phyloP scores from a whole-genome alignment of 2,113 vertebrate species.

The Bungarus multicinctus region DNA sequence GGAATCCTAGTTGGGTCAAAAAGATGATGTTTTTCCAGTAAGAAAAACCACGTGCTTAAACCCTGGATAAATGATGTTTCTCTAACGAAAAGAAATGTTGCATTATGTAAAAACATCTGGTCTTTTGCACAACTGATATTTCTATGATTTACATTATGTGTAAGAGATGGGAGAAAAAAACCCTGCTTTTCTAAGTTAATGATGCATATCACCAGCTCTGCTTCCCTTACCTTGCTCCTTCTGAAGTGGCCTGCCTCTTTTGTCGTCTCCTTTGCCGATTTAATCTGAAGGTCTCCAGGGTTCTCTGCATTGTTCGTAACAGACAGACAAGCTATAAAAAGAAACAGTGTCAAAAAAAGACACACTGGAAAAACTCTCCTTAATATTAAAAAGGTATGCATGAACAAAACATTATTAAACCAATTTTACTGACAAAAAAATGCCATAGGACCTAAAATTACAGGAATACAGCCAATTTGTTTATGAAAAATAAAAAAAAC shows the following conservation, averaged over 20 bases:
- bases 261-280: slow-evolving; percentile 42
- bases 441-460: neutral
- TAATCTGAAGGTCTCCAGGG: slow-evolving; percentile 12
- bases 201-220: neutral
- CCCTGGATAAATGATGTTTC: neutral
- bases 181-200: neutral
- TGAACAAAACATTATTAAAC: neutral
- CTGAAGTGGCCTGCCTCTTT: slow-evolving; percentile 62
- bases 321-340: slow-evolving; percentile 53
- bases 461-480: neutral
- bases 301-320: slow-evolving; percentile 14
- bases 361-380: neutral
- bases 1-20: neutral
- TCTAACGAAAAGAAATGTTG: neutral
- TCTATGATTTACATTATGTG: neutral
- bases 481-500: neutral
- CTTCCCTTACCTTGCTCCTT: slow-evolving; percentile 73
- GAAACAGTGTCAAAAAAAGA: neutral
- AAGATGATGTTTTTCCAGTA: neutral
- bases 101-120: neutral
- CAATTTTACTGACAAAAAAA: neutral
- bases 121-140: neutral
- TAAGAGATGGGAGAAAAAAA: neutral
- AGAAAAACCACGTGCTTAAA: neutral
- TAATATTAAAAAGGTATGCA: neutral